Evolutionary conservation across 2,113 vertebrate species (phyloP).

Genomic region (Aleadryas rufinucha): DNA sequence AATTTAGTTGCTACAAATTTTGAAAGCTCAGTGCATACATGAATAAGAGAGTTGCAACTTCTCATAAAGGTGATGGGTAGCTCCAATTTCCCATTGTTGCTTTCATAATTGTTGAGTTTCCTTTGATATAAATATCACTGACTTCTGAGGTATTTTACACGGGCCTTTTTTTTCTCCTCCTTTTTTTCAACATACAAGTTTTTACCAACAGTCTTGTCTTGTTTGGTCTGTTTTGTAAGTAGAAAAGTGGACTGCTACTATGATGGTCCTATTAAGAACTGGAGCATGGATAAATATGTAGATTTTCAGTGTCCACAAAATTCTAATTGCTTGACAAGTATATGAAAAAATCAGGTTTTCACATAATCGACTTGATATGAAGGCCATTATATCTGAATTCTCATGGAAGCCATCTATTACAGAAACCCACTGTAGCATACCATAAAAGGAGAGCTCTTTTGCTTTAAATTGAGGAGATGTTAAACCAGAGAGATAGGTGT

Average conservation of each 20-base stretch:
- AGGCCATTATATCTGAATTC: neutral
- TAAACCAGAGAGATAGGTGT: neutral
- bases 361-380: neutral
- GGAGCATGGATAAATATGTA: neutral
- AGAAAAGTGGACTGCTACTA: neutral
- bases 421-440: neutral
- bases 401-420: neutral
- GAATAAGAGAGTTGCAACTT: neutral
- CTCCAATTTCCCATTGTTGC: neutral
- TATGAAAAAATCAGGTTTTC: neutral
- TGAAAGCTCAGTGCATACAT: neutral
- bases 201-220: neutral
- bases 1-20: neutral
- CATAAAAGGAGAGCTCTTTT: conserved; percentile 14
- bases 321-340: neutral
- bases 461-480: neutral
- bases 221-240: neutral
- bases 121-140: neutral
- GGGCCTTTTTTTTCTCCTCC: neutral
- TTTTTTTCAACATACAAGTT: neutral
- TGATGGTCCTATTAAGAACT: neutral
- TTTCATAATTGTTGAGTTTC: neutral
- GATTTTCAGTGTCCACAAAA: conserved; percentile 14
- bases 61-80: neutral
- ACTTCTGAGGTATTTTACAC: neutral